Percentiles rank a stretch among this genome's conserved stretches.
Conservation (phyloP, 2,797 vertebrate species). For the Eurystomus glaucurus region DNA sequence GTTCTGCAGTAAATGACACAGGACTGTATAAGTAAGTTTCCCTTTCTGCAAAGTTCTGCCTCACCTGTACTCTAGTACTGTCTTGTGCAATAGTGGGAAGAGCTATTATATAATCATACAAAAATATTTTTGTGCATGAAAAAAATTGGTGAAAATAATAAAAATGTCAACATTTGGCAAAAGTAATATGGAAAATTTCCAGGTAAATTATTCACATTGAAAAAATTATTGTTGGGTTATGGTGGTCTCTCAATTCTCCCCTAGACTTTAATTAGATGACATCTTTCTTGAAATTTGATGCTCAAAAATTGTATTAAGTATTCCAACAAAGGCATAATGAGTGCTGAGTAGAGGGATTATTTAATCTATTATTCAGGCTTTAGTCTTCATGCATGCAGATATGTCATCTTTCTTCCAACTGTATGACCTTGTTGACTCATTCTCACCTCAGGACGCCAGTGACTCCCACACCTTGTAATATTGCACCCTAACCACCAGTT, state of each 20-base stretch:
- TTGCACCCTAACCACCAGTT: neutral
- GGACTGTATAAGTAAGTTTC: neutral
- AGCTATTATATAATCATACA: neutral
- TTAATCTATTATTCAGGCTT: neutral
- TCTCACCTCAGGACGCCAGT: fast-evolving
- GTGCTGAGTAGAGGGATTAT: neutral
- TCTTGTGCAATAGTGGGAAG: neutral
- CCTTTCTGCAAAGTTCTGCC: neutral
- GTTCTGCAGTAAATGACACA: neutral
- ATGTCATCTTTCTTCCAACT: neutral
- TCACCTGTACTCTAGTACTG: neutral
- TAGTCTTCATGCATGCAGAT: neutral
- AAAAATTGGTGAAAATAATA: neutral
- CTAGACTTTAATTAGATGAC: neutral
- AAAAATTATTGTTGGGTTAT: neutral
- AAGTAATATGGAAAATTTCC: neutral
- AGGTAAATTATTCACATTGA: neutral
- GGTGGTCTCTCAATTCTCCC: neutral
- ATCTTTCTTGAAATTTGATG: neutral
- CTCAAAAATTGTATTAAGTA: neutral
- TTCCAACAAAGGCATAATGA: fast-evolving
- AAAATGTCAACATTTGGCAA: neutral
- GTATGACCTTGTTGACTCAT: neutral
- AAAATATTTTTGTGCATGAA: neutral
- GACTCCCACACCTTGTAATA: fast-evolving